A percentile compares a stretch with the other conserved stretches of the same genome.
Evolutionary conservation across 2,797 vertebrate genomes (phyloP).

Genomic region (Denticeps clupeoides): DNA sequence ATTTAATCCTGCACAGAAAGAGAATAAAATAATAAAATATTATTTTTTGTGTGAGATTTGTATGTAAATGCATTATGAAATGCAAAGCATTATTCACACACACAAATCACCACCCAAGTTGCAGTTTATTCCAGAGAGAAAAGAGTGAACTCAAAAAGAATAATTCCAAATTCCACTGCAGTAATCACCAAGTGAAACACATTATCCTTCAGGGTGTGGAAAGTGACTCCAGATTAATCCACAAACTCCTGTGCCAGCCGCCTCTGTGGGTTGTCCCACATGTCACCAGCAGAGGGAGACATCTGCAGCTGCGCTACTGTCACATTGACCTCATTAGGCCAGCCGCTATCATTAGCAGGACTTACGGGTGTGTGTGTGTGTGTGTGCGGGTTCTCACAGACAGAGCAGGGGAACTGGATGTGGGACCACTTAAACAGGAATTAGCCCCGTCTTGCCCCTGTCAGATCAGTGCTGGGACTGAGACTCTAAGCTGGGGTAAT

Average conservation of each 20-base stretch:
- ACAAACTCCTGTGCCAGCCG: background rate
- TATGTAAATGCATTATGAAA: too few species aligned
- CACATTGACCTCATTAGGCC: constrained; percentile 25
- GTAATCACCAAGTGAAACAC: too few species aligned
- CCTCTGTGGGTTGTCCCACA: background rate
- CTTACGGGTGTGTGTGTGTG: constrained; percentile 13
- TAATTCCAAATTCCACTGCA: background rate
- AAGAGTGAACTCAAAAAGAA: too few species aligned
- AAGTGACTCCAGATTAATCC: too few species aligned
- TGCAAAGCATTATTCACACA: too few species aligned
- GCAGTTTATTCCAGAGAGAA: too few species aligned
- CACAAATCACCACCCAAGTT: too few species aligned
- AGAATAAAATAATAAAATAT: too few species aligned
- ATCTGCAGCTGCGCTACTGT: constrained; percentile 10
- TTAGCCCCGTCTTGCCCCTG: background rate
- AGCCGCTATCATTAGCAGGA: constrained; percentile 18
- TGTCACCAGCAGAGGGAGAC: constrained; percentile 41
- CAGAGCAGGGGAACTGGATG: too few species aligned
- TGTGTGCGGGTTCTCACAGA: constrained; percentile 3
- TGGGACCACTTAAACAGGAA: background rate
- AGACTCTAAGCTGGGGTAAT: constrained; percentile 2
- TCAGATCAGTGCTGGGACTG: background rate
- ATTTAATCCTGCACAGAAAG: too few species aligned
- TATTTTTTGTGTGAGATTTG: too few species aligned
- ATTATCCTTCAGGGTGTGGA: too few species aligned